Evolutionary conservation across 2,888 invertebrate species (phyloP).

Genomic region (Oscheius sp.): DNA sequence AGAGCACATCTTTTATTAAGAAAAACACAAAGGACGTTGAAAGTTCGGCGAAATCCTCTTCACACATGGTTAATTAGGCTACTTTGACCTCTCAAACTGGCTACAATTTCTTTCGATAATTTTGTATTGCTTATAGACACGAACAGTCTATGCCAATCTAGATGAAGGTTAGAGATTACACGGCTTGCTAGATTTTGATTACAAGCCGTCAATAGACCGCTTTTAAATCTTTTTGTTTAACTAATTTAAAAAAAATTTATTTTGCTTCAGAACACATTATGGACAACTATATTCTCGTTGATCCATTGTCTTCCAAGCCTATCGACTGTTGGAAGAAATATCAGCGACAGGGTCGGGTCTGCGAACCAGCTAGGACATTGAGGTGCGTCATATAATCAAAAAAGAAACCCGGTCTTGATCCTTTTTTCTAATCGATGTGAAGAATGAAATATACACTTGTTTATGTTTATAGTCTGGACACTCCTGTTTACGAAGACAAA

Average conservation of each 20-base stretch:
- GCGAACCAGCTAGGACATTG: conserved; percentile 64
- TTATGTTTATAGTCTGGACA: conserved; percentile 56
- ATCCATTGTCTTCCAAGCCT: conserved; percentile 63
- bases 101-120: neutral
- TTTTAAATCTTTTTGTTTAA: neutral
- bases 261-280: conserved; percentile 14
- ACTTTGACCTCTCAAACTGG: too few relatives aligned
- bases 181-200: conserved; percentile 21
- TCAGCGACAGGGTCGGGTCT: conserved; percentile 63
- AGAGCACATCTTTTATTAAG: too few relatives aligned
- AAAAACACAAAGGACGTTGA: neutral
- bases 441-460: neutral
- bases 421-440: neutral
- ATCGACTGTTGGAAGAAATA: conserved; percentile 69
- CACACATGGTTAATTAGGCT: too few relatives aligned
- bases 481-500: conserved; percentile 58
- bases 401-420: neutral
- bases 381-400: conserved; percentile 44
- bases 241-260: too few relatives aligned
- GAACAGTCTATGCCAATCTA: too few relatives aligned
- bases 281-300: conserved; percentile 62
- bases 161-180: conserved; percentile 23
- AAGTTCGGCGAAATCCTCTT: conserved; percentile 4
- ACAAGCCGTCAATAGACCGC: too few relatives aligned
- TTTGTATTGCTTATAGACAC: too few relatives aligned